These are phyloP conservation scores for Gymnoscopelus microlampas DNA, from an alignment of 2,797 vertebrate genomes.

Conservation along the genomic window DNA sequence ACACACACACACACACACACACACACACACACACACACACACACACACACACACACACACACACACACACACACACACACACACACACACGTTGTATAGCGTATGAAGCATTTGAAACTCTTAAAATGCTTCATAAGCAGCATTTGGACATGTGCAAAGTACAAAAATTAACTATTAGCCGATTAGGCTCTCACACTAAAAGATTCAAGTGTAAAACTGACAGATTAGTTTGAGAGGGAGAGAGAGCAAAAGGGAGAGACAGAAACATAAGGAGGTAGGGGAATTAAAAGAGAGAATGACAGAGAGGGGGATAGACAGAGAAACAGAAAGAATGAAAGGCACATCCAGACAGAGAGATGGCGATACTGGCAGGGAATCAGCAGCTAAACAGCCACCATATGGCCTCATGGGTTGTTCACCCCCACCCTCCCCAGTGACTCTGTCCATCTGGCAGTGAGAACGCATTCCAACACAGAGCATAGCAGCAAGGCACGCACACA, in stretches of 20 bases:
- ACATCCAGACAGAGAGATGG: not conserved
- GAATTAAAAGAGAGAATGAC: not conserved
- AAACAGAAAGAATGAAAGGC: not conserved
- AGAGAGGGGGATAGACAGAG: slow-evolving; percentile 2
- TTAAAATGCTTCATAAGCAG: not conserved
- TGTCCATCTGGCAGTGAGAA: slow-evolving; percentile 48
- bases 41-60: no score
- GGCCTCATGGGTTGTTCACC: slow-evolving; percentile 65
- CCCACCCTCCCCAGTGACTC: slow-evolving; percentile 63
- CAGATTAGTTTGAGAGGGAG: not conserved
- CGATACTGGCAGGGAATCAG: not conserved
- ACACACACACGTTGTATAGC: no score
- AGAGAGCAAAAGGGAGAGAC: not conserved
- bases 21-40: no score
- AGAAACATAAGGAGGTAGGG: not conserved
- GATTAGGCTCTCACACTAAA: not conserved
- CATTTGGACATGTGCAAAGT: not conserved
- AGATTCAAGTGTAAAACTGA: not conserved
- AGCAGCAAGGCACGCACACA: no score
- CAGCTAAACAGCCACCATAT: slow-evolving; percentile 71
- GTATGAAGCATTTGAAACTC: no score
- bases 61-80: no score
- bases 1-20: no score
- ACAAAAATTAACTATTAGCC: not conserved
- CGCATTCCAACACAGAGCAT: no score